phyloP scores from a whole-genome alignment of 2,797 vertebrate species.

The Myripristis murdjan region DNA sequence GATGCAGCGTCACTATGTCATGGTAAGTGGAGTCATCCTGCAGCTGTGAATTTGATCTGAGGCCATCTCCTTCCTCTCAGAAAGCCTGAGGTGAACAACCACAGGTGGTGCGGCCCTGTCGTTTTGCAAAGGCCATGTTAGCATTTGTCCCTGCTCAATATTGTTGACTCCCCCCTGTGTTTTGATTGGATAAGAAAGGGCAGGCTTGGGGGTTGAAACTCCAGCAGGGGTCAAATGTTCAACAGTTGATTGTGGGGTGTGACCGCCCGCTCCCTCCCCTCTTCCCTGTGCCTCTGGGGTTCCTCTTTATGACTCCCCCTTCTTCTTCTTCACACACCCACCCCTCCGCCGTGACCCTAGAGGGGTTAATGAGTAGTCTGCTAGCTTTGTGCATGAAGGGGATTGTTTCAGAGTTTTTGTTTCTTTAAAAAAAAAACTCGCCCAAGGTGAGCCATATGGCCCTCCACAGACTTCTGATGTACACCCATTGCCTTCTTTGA shows the following conservation, averaged over 20 bases:
- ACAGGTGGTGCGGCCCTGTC: constrained; percentile 64
- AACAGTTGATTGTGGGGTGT: constrained; percentile 76
- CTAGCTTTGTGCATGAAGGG: constrained; percentile 69
- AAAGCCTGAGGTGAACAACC: constrained; percentile 73
- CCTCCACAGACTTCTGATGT: constrained; percentile 34
- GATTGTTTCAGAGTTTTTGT: constrained; percentile 58
- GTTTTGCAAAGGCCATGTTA: constrained; percentile 51
- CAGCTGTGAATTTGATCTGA: constrained; percentile 54
- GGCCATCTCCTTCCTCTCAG: constrained; percentile 54
- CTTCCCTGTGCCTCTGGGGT: constrained; percentile 43
- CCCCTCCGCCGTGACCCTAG: constrained; percentile 48
- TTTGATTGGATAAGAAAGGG: constrained; percentile 67
- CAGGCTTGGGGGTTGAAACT: constrained; percentile 56
- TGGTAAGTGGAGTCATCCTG: constrained; percentile 86
- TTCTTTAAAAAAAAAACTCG: constrained; percentile 5
- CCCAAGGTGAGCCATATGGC: constrained; percentile 35
- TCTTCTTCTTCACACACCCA: constrained; percentile 58
- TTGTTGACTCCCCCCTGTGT: constrained; percentile 62
- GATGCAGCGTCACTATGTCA: constrained; percentile 98
- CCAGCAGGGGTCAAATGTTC: constrained; percentile 75
- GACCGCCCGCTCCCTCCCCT: constrained; percentile 40
- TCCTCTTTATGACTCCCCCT: constrained; percentile 68
- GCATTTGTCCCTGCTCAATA: constrained; percentile 38
- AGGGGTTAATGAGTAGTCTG: constrained; percentile 73
- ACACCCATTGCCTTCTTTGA: constrained; percentile 25